Evolutionary conservation across 2,113 vertebrate species (phyloP).

Genomic region (Corynorhinus townsendii): DNA sequence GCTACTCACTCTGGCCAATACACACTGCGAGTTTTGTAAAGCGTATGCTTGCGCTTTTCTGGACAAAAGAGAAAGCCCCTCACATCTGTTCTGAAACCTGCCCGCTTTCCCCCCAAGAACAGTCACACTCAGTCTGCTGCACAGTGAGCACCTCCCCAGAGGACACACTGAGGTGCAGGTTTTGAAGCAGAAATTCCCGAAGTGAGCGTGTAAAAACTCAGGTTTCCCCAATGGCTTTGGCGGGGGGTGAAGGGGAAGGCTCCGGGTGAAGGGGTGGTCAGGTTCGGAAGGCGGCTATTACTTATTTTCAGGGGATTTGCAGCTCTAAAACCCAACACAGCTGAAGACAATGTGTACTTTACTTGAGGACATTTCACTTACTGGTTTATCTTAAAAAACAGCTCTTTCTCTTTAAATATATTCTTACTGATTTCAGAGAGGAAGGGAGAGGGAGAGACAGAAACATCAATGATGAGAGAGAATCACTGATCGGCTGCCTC

Average conservation of each 20-base stretch:
- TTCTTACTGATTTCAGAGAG: too few species aligned
- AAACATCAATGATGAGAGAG: too few species aligned
- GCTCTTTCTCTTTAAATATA: too few species aligned
- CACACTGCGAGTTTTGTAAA: neutral
- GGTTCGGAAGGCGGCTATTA: accelerated
- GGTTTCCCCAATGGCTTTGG: neutral
- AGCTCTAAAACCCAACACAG: neutral
- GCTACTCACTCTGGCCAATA: neutral
- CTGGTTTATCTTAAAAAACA: too few species aligned
- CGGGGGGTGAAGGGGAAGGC: neutral
- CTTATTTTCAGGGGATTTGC: neutral
- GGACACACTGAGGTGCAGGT: neutral
- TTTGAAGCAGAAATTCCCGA: neutral
- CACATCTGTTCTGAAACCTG: neutral
- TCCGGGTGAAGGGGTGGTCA: neutral
- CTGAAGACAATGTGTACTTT: neutral
- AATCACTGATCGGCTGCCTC: too few species aligned
- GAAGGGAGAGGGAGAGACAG: too few species aligned
- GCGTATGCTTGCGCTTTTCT: neutral
- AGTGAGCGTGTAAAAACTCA: neutral
- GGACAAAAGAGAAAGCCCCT: neutral
- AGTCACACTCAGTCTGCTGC: neutral
- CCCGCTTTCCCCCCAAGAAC: neutral
- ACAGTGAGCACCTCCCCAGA: neutral
- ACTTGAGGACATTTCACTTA: neutral